Percentiles rank a stretch among this genome's conserved stretches.
phyloP scores from a whole-genome alignment of 35 echinoderm and acorn worm species.

The Eucidaris tribuloides region DNA sequence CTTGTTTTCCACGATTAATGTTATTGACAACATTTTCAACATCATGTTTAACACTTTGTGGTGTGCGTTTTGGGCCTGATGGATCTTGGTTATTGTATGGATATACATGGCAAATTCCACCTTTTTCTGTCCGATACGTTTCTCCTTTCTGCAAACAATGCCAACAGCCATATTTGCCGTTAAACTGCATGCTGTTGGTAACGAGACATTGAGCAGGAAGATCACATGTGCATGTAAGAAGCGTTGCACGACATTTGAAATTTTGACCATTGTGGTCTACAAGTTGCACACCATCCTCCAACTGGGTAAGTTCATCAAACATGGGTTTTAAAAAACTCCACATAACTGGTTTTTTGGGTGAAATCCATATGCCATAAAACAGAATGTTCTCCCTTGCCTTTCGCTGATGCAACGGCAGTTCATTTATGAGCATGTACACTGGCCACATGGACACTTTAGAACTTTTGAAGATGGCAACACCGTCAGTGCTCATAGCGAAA shows the following conservation, averaged over 20 bases:
- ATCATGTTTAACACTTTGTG: conserved; percentile 8
- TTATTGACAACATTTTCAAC: background rate
- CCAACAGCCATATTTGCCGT: conserved; percentile 41
- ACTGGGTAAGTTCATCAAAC: conserved; percentile 8
- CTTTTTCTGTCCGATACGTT: background rate
- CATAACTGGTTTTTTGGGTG: conserved; percentile 30
- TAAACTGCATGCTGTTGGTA: conserved; percentile 44
- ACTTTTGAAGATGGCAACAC: conserved; percentile 49
- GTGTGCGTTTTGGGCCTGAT: background rate
- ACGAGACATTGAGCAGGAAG: conserved; percentile 42
- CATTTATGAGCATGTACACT: conserved; percentile 40
- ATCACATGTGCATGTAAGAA: conserved; percentile 50
- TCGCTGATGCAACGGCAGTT: background rate
- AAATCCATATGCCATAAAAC: conserved; percentile 42
- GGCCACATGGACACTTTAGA: conserved; percentile 54
- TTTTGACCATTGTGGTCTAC: background rate
- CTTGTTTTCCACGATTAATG: background rate
- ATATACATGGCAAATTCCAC: conserved; percentile 12
- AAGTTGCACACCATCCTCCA: conserved; percentile 26
- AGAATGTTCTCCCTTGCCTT: conserved; percentile 36
- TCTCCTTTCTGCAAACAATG: conserved; percentile 30
- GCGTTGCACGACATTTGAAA: conserved; percentile 14
- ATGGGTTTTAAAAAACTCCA: conserved; percentile 41
- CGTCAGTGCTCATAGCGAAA: conserved; percentile 49
- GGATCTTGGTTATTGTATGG: conserved; percentile 14